Evolutionary conservation across 2,113 vertebrate genomes (phyloP).

Genomic region (Eulacestoma nigropectus): DNA sequence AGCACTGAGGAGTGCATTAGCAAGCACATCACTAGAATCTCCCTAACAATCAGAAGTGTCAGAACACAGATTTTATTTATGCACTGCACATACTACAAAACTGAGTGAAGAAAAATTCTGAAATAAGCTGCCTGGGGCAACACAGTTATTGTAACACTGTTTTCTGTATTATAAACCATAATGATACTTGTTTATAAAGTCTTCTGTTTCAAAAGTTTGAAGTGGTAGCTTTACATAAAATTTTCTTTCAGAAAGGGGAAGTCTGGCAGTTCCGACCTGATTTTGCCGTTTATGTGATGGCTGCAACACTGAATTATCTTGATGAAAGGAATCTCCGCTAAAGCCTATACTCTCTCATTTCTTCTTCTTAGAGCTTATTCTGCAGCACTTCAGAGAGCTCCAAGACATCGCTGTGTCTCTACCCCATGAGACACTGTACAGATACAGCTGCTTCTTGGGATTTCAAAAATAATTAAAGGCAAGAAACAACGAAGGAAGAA

Average conservation of each 20-base stretch:
- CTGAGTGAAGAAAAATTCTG: neutral
- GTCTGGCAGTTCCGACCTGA: constrained; percentile 31
- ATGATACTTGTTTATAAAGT: neutral
- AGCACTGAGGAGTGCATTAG: neutral
- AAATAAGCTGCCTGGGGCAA: neutral
- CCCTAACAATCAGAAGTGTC: neutral
- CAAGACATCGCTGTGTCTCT: neutral
- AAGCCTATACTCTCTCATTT: neutral
- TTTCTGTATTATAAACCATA: neutral
- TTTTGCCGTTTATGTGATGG: neutral
- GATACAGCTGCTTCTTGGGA: neutral
- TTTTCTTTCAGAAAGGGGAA: neutral
- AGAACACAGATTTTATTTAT: neutral
- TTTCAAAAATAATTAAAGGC: constrained; percentile 37
- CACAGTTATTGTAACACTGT: neutral
- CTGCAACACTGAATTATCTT: neutral
- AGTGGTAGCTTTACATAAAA: neutral
- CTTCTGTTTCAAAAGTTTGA: neutral
- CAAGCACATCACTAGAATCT: neutral
- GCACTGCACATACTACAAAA: neutral
- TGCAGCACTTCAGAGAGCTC: constrained; percentile 35
- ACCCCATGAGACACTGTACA: neutral
- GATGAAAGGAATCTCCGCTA: constrained; percentile 20
- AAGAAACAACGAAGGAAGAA: neutral
- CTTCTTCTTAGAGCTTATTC: constrained; percentile 1